These are phyloP conservation scores for Premnoplex brunnescens DNA, from an alignment of 2,797 vertebrate species.

Conservation along the genomic window DNA sequence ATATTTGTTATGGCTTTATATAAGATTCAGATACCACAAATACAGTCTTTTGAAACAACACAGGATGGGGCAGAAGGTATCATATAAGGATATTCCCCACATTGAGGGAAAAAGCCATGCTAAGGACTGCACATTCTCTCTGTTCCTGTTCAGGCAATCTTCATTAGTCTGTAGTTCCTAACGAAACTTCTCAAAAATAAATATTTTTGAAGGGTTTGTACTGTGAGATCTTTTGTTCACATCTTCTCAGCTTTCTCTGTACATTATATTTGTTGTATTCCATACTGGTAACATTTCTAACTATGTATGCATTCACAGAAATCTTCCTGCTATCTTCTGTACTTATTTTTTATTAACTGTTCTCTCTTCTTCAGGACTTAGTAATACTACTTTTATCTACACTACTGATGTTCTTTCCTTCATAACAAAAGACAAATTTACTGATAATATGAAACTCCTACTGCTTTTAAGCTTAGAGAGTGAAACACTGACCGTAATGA, in stretches of 20 bases:
- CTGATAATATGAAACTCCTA: background rate
- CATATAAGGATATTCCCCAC: background rate
- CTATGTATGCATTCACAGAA: accelerated
- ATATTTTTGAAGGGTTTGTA: background rate
- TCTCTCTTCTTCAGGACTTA: background rate
- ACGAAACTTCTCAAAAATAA: background rate
- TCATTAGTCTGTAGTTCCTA: background rate
- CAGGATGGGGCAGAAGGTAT: background rate
- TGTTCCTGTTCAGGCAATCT: background rate
- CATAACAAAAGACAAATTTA: background rate
- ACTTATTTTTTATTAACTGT: background rate
- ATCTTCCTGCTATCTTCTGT: background rate
- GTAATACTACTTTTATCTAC: background rate
- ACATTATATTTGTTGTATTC: background rate
- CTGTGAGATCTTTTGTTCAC: background rate
- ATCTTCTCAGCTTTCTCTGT: background rate
- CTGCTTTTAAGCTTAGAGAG: background rate
- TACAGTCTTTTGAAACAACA: background rate
- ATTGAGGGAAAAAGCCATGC: accelerated
- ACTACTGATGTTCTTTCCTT: background rate
- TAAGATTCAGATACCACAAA: background rate
- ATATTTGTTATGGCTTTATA: background rate
- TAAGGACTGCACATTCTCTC: background rate
- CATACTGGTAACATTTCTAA: background rate
- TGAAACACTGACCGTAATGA: background rate